Evolutionary conservation across 2,888 invertebrate species (phyloP).

Genomic region (Enchytraeus crypticus): DNA sequence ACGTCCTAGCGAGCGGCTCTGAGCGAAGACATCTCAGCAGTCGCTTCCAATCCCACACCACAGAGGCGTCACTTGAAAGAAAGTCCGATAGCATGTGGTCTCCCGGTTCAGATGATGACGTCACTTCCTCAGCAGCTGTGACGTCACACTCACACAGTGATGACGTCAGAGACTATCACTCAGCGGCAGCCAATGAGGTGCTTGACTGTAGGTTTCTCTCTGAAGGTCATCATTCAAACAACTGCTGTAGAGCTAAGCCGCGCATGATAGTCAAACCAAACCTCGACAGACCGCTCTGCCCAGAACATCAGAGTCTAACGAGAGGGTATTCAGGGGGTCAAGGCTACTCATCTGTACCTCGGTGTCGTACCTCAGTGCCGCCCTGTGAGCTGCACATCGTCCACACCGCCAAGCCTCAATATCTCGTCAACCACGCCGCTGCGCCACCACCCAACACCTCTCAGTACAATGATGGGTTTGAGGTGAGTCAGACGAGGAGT

Average conservation of each 20-base stretch:
- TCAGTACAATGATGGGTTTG: background rate
- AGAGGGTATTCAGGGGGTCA: background rate
- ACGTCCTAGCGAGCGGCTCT: background rate
- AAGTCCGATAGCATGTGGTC: background rate
- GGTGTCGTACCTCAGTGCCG: background rate
- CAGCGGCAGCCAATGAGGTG: background rate
- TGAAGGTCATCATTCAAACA: background rate
- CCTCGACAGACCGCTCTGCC: background rate
- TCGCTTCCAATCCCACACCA: too few species aligned
- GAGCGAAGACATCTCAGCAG: too few species aligned
- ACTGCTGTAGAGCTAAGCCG: slow-evolving; percentile 12
- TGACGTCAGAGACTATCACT: background rate
- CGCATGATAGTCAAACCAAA: slow-evolving; percentile 18
- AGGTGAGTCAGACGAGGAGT: too few species aligned
- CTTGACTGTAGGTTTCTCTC: background rate
- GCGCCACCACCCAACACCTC: background rate
- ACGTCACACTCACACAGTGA: background rate
- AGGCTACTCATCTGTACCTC: background rate
- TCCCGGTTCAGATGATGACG: background rate
- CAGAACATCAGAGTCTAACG: background rate
- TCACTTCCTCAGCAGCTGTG: background rate
- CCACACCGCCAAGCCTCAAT: background rate
- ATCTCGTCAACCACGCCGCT: background rate
- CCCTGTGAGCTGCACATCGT: background rate
- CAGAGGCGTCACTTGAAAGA: too few species aligned